phyloP scores from a whole-genome alignment of 2,797 vertebrate genomes.

The Halcyon chelicuti region DNA sequence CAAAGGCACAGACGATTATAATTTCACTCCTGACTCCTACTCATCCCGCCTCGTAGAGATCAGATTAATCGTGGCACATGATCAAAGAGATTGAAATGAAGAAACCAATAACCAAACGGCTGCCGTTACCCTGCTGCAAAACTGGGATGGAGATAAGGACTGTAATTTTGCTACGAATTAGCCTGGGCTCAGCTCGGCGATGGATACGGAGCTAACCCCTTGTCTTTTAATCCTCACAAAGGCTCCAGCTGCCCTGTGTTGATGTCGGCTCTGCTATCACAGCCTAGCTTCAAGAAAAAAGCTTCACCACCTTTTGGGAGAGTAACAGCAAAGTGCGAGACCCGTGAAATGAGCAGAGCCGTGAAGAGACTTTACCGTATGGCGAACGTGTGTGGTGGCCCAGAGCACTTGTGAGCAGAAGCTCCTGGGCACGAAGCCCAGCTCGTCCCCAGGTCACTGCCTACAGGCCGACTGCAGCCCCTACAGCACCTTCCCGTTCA shows the following conservation, averaged over 20 bases:
- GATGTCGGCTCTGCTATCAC: not conserved
- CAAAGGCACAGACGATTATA: constrained; percentile 33
- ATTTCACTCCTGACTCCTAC: constrained; percentile 50
- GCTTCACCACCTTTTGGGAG: not conserved
- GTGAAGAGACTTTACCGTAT: not conserved
- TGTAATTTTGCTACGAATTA: not conserved
- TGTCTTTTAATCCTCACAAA: not conserved
- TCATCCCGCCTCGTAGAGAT: constrained; percentile 6
- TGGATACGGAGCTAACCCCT: not conserved
- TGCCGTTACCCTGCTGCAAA: constrained; percentile 4
- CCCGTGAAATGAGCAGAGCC: not conserved
- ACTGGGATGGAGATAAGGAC: not conserved
- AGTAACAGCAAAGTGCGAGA: not conserved
- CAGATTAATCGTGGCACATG: constrained; percentile 12
- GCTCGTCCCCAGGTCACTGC: fast-evolving
- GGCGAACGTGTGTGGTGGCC: fast-evolving
- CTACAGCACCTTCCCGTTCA: not conserved
- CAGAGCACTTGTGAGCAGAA: not conserved
- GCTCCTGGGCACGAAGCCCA: not conserved
- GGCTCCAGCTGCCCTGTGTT: not conserved
- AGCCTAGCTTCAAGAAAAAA: not conserved
- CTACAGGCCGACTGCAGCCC: not conserved
- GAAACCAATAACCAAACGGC: not conserved
- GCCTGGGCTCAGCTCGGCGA: fast-evolving
- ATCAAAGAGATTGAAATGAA: constrained; percentile 26